These are phyloP conservation scores for Augiades crinisus DNA, from an alignment of 2,888 invertebrate genomes.

Conservation along the genomic window DNA sequence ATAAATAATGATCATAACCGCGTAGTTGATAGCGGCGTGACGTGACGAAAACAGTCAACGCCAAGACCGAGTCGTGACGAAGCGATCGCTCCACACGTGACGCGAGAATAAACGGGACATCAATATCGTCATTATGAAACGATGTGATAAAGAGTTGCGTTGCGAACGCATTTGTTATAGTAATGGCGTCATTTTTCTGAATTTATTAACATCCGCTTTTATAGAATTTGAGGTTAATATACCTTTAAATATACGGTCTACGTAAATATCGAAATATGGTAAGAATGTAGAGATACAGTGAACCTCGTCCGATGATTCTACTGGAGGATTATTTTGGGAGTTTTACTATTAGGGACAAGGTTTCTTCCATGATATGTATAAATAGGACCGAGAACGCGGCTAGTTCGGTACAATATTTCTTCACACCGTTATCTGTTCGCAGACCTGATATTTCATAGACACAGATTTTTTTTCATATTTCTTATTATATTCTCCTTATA, in stretches of 20 bases:
- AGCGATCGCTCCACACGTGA: conserved; percentile 21
- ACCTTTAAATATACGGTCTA: background rate
- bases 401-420: too few relatives aligned
- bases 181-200: conserved; percentile 21
- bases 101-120: conserved; percentile 23
- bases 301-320: too few relatives aligned
- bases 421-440: too few relatives aligned
- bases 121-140: conserved; percentile 24
- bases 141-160: conserved; percentile 23
- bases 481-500: too few relatives aligned
- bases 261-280: background rate
- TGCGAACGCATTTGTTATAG: conserved; percentile 15
- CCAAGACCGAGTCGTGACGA: conserved; percentile 19
- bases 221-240: background rate
- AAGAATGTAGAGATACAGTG: background rate
- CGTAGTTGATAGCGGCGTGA: conserved; percentile 19
- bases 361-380: too few relatives aligned
- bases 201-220: conserved; percentile 11
- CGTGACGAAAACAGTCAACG: conserved; percentile 16
- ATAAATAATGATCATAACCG: conserved; percentile 19
- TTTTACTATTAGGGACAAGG: too few relatives aligned
- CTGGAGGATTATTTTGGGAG: too few relatives aligned
- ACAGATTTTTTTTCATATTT: too few relatives aligned
- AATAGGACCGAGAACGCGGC: too few relatives aligned
- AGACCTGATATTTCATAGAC: too few relatives aligned